A percentile compares a stretch with the other conserved stretches of the same genome.
phyloP scores from a whole-genome alignment of 2,113 vertebrate species.

The Ptilonorhynchus violaceus region DNA sequence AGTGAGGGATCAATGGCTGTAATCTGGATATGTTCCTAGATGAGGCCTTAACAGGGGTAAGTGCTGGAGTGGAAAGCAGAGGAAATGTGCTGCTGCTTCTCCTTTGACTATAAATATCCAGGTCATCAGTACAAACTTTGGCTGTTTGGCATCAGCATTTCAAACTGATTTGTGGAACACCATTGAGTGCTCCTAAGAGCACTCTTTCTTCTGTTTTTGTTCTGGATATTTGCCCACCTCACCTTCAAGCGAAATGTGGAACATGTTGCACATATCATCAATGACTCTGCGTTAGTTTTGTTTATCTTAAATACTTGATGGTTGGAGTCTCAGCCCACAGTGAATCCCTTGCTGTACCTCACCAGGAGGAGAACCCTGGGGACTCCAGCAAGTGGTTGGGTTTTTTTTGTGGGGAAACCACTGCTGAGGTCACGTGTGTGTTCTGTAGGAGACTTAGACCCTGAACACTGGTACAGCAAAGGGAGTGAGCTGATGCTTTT shows the following conservation, averaged over 20 bases:
- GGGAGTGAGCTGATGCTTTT: not conserved
- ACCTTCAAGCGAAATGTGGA: not conserved
- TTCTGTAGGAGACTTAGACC: not conserved
- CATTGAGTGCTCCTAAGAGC: not conserved
- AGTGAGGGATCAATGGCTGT: not conserved
- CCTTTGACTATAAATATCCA: not conserved
- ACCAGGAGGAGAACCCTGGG: not conserved
- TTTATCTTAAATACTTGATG: not conserved
- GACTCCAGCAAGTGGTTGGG: rapidly evolving
- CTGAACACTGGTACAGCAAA: not conserved
- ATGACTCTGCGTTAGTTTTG: not conserved
- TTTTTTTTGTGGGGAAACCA: too few species aligned
- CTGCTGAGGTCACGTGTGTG: not conserved
- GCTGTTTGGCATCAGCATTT: not conserved
- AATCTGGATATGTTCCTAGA: not conserved
- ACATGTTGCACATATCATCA: not conserved
- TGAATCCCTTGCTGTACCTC: not conserved
- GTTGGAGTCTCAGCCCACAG: not conserved
- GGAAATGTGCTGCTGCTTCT: not conserved
- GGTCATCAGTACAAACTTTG: not conserved
- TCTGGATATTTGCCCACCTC: not conserved
- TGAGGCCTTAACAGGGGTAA: not conserved
- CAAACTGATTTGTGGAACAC: not conserved
- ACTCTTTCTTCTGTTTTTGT: not conserved
- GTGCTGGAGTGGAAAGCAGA: not conserved